Evolutionary conservation across 2,113 vertebrate species (phyloP).

Genomic region (Ptilorrhoa leucosticta): DNA sequence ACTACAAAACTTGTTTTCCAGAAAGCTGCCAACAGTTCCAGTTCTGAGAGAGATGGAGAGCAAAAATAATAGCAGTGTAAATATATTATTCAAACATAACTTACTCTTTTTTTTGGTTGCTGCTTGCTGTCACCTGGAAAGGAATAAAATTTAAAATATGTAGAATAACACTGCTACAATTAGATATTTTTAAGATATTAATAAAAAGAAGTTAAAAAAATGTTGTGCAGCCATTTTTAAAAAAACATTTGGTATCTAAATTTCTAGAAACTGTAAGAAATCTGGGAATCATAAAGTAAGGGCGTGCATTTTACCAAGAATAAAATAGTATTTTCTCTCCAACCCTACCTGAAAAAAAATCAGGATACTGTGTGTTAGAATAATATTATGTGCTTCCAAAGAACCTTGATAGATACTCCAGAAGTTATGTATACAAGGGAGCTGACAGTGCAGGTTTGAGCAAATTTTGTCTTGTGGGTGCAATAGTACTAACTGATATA

Average conservation of each 20-base stretch:
- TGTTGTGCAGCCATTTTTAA: background rate
- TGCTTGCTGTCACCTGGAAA: constrained; percentile 6
- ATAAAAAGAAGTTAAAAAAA: background rate
- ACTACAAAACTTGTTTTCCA: background rate
- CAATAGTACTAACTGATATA: background rate
- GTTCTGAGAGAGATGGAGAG: background rate
- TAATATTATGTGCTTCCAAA: background rate
- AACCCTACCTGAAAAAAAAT: background rate
- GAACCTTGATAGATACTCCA: background rate
- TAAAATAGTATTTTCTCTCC: background rate
- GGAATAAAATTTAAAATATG: background rate
- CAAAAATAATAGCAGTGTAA: background rate
- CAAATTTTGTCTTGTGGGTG: background rate
- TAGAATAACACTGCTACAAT: background rate
- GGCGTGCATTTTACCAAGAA: background rate
- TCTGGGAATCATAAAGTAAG: background rate
- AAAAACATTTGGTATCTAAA: background rate
- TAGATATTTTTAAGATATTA: background rate
- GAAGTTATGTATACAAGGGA: background rate
- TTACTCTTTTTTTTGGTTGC: background rate
- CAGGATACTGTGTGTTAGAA: background rate
- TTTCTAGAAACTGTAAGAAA: background rate
- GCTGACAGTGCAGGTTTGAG: background rate
- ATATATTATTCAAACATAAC: background rate
- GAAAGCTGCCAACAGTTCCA: background rate